A percentile compares a stretch with the other conserved stretches of the same genome.
Evolutionary conservation across 2,888 invertebrate genomes (phyloP).

Genomic region (Acronicta psi): DNA sequence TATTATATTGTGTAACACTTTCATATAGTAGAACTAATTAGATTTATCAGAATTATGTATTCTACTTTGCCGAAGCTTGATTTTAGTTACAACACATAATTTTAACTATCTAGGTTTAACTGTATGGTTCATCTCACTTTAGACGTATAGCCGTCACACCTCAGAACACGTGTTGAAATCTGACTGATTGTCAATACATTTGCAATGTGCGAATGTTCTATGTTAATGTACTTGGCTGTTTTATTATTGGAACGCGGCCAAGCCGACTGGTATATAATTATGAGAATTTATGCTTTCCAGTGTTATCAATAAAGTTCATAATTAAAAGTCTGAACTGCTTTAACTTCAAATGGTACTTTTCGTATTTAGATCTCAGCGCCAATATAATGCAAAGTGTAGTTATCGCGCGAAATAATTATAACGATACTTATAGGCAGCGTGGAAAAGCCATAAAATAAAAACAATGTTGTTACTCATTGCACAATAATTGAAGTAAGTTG

Average conservation of each 20-base stretch:
- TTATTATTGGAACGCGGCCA: slow-evolving; percentile 49
- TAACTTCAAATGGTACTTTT: slow-evolving; percentile 14
- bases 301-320: slow-evolving; percentile 36
- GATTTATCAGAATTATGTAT: no score
- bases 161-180: no score
- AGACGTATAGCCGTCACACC: no score
- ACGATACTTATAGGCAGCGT: not conserved
- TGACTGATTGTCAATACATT: slow-evolving; percentile 26
- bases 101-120: no score
- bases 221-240: slow-evolving; percentile 34
- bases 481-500: no score
- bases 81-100: no score
- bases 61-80: no score
- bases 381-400: slow-evolving; percentile 3
- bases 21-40: slow-evolving; percentile 4
- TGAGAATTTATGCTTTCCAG: slow-evolving; percentile 13
- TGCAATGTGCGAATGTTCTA: slow-evolving; percentile 29
- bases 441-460: no score
- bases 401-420: not conserved
- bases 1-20: slow-evolving; percentile 11
- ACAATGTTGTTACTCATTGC: no score
- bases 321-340: slow-evolving; percentile 12
- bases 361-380: not conserved
- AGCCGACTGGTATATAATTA: slow-evolving; percentile 11
- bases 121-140: no score